Evolutionary conservation across 2,797 vertebrate species (phyloP).

Genomic region (Siniperca scherzeri): DNA sequence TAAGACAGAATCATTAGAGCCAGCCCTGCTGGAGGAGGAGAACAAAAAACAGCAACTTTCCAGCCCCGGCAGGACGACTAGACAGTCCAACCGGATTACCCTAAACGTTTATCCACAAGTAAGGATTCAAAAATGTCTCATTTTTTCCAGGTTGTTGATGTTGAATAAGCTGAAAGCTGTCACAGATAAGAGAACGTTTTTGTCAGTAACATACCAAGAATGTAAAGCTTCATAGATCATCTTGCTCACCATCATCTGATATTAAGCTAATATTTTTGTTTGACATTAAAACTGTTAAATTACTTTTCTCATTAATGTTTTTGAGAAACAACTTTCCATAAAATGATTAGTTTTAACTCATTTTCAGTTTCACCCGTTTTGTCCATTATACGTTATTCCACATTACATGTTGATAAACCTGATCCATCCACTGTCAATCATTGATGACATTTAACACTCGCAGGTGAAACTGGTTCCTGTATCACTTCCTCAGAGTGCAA

Average conservation of each 20-base stretch:
- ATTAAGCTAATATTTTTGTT: neutral
- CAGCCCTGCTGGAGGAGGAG: slow-evolving; percentile 15
- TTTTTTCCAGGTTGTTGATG: neutral
- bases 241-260: neutral
- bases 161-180: neutral
- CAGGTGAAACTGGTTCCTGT: slow-evolving; percentile 67
- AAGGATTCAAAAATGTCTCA: slow-evolving; percentile 22
- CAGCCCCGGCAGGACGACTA: slow-evolving; percentile 70
- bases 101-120: slow-evolving; percentile 75
- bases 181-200: neutral
- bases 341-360: slow-evolving; percentile 6
- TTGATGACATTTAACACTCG: slow-evolving; percentile 20
- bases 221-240: neutral
- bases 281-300: neutral
- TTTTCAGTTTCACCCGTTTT: neutral
- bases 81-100: slow-evolving; percentile 66
- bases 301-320: neutral
- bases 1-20: slow-evolving; percentile 20
- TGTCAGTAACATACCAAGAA: neutral
- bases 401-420: neutral
- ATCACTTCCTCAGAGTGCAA: slow-evolving; percentile 78
- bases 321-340: neutral
- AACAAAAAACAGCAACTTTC: slow-evolving; percentile 1
- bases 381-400: neutral
- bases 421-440: slow-evolving; percentile 12